phyloP scores from a whole-genome alignment of 2,888 invertebrate genomes.

The Diplazon laetatorius region DNA sequence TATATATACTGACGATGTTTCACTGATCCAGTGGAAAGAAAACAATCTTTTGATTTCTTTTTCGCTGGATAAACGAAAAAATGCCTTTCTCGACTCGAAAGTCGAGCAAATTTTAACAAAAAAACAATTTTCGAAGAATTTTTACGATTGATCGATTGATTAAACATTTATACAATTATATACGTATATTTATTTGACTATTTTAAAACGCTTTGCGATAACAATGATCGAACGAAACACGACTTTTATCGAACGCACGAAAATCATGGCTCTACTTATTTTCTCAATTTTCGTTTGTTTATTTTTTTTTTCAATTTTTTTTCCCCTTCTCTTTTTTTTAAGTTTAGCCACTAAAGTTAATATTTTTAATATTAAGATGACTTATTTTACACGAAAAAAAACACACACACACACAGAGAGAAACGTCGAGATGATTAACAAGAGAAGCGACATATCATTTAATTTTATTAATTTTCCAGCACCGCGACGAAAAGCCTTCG shows the following conservation, averaged over 20 bases:
- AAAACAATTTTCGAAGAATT: slow-evolving; percentile 27
- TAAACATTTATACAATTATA: too few species aligned
- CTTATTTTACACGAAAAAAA: not conserved
- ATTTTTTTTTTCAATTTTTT: slow-evolving; percentile 37
- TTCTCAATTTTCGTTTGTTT: not conserved
- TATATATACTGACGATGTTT: not conserved
- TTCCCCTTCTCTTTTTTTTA: slow-evolving; percentile 45
- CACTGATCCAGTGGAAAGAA: slow-evolving; percentile 5
- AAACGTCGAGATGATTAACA: slow-evolving; percentile 74
- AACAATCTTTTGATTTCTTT: not conserved
- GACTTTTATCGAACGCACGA: too few species aligned
- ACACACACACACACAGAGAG: slow-evolving; percentile 27
- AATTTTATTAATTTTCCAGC: slow-evolving; percentile 78
- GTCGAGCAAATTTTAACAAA: slow-evolving; percentile 23
- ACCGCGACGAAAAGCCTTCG: slow-evolving; percentile 57
- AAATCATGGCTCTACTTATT: too few species aligned
- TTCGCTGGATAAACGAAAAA: slow-evolving; percentile 18
- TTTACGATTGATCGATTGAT: not conserved
- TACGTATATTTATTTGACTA: too few species aligned
- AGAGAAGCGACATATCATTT: slow-evolving; percentile 82
- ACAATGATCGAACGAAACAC: slow-evolving; percentile 14
- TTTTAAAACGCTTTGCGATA: not conserved
- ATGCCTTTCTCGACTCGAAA: slow-evolving; percentile 49
- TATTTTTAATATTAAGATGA: slow-evolving; percentile 53
- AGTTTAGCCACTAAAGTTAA: slow-evolving; percentile 53